Conservation (phyloP, 2,113 vertebrate genomes). For the Pituophis catenifer region DNA sequence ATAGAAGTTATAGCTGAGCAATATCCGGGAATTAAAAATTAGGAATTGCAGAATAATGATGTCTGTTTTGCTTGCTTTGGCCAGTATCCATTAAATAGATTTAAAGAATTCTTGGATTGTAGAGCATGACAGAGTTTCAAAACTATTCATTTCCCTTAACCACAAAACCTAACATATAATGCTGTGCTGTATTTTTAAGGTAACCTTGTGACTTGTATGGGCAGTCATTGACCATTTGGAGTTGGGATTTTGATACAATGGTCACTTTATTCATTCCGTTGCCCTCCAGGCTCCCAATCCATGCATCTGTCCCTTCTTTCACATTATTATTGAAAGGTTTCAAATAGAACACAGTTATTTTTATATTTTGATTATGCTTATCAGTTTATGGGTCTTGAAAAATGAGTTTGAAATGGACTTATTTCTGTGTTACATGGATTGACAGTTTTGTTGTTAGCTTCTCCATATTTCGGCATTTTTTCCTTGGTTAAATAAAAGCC, state of each 20-base stretch:
- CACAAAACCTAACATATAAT: neutral
- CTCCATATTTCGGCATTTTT: neutral
- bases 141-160: neutral
- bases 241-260: neutral
- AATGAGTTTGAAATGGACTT: conserved; percentile 4
- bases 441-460: conserved; percentile 14
- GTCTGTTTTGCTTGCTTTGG: neutral
- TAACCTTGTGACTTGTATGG: neutral
- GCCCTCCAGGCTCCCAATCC: neutral
- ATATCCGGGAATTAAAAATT: neutral
- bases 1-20: neutral
- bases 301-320: neutral
- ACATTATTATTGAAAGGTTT: neutral
- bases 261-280: neutral
- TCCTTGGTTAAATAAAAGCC: conserved; percentile 20
- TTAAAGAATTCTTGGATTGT: neutral
- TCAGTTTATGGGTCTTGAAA: conserved; percentile 8
- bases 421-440: neutral
- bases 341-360: neutral
- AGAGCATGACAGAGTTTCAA: neutral
- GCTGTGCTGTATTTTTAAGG: neutral
- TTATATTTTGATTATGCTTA: conserved; percentile 11
- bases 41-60: neutral
- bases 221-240: neutral
- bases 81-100: neutral